Evolutionary conservation across 92 coral and sea anemone species (phyloP).

Genomic region (Plumapathes pennacea): DNA sequence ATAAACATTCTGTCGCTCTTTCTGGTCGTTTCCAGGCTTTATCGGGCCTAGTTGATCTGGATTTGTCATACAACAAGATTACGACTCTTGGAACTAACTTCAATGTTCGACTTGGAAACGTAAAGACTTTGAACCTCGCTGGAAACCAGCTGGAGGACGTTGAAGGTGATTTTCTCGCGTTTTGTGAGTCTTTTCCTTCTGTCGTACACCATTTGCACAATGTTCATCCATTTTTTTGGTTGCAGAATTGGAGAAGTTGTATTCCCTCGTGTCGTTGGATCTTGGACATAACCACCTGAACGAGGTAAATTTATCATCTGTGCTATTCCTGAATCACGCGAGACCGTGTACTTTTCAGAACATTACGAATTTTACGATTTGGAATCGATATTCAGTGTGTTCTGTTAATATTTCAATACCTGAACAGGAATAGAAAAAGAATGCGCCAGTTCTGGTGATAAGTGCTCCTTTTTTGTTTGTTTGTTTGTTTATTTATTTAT

Average conservation of each 20-base stretch:
- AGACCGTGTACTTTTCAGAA: too few relatives aligned
- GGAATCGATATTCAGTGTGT: too few relatives aligned
- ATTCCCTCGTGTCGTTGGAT: constrained; percentile 70
- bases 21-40: constrained; percentile 43
- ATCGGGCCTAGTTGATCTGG: constrained; percentile 67
- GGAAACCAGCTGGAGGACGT: constrained; percentile 69
- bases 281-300: constrained; percentile 67
- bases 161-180: constrained; percentile 51
- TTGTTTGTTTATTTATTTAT: too few relatives aligned
- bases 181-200: neutral
- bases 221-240: constrained; percentile 2
- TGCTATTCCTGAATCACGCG: too few relatives aligned
- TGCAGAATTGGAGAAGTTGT: constrained; percentile 76
- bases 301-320: constrained; percentile 71
- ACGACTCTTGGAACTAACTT: constrained; percentile 53
- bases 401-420: too few relatives aligned
- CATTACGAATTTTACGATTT: too few relatives aligned
- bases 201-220: neutral
- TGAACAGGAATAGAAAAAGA: too few relatives aligned
- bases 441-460: too few relatives aligned
- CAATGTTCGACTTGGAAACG: constrained; percentile 84
- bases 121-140: constrained; percentile 69
- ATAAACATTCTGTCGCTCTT: too few relatives aligned
- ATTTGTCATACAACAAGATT: constrained; percentile 80
- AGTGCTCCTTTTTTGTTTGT: too few relatives aligned